Evolutionary conservation across 2,797 vertebrate species (phyloP).

Genomic region (Acomys russatus): DNA sequence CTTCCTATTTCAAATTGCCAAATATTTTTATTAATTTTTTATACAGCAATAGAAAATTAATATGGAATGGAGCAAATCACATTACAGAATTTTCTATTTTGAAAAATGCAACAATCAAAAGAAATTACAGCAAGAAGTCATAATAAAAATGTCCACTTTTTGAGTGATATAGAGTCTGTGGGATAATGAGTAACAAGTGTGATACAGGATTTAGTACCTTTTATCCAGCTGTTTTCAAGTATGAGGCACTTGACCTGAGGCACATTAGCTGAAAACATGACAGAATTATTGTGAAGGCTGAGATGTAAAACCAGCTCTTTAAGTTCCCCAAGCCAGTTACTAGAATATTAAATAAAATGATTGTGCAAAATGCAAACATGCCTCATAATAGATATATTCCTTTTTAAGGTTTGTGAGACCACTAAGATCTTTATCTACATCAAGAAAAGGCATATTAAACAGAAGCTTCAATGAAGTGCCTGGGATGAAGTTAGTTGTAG

Average conservation of each 20-base stretch:
- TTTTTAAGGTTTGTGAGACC: background rate
- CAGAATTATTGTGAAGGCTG: background rate
- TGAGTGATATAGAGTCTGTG: background rate
- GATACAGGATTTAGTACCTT: background rate
- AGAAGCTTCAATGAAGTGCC: slow-evolving; percentile 21
- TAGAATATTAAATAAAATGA: background rate
- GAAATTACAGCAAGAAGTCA: background rate
- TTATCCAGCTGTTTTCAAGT: background rate
- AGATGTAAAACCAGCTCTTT: slow-evolving; percentile 7
- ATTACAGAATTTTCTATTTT: background rate
- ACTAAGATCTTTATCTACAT: slow-evolving; percentile 15
- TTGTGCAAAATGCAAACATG: slow-evolving; percentile 26
- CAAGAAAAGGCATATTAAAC: slow-evolving; percentile 38
- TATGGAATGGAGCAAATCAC: background rate
- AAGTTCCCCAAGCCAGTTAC: background rate
- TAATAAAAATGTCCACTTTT: background rate
- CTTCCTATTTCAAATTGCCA: background rate
- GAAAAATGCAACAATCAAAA: background rate
- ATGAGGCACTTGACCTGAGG: background rate
- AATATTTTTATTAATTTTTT: slow-evolving; percentile 9
- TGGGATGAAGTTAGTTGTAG: slow-evolving; percentile 61
- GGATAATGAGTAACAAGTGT: background rate
- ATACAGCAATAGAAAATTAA: background rate
- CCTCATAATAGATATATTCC: background rate
- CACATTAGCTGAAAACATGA: background rate